phyloP scores from a whole-genome alignment of 2,797 vertebrate species.

The Acanthurus lineatus region DNA sequence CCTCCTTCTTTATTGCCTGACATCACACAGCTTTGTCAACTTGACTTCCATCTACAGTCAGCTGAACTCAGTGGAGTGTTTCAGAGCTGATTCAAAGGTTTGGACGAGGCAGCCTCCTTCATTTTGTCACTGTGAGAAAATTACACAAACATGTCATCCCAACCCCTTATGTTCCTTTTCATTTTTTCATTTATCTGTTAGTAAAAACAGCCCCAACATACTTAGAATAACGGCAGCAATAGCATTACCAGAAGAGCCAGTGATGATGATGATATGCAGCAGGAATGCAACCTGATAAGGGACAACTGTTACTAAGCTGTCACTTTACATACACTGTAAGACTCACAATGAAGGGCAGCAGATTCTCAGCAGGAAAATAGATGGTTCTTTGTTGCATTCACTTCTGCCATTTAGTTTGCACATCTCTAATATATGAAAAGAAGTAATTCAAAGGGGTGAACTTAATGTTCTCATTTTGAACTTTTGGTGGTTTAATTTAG shows the following conservation, averaged over 20 bases:
- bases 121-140: background rate
- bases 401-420: background rate
- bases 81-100: too few relatives aligned
- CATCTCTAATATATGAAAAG: background rate
- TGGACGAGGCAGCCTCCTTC: background rate
- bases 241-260: slow-evolving; percentile 49
- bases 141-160: background rate
- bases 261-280: slow-evolving; percentile 56
- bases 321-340: slow-evolving; percentile 30
- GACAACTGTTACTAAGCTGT: slow-evolving; percentile 65
- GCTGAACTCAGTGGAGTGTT: too few relatives aligned
- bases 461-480: background rate
- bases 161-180: background rate
- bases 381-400: background rate
- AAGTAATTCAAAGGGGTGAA: too few relatives aligned
- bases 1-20: background rate
- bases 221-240: slow-evolving; percentile 36
- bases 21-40: background rate
- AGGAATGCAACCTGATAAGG: slow-evolving; percentile 76
- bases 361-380: background rate
- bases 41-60: too few relatives aligned
- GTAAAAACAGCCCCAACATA: slow-evolving; percentile 12
- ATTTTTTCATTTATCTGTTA: background rate
- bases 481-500: background rate
- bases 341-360: slow-evolving; percentile 6